Conservation (phyloP, 2,888 invertebrate genomes). For the Zaprionus bogoriensis region DNA sequence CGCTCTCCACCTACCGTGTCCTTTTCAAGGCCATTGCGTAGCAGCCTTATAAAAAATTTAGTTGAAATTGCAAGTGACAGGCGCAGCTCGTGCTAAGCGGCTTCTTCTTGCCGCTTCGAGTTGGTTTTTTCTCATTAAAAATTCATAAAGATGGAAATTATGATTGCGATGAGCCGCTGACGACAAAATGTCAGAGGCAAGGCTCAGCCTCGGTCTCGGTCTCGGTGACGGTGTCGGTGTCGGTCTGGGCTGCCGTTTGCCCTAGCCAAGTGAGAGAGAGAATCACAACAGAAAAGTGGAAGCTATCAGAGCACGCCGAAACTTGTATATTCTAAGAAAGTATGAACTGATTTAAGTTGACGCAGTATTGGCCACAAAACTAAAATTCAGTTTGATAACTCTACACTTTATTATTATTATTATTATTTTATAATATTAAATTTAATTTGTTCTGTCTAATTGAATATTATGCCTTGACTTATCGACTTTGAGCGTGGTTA, state of each 20-base stretch:
- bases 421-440: too few relatives aligned
- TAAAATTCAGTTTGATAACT: too few relatives aligned
- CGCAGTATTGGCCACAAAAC: too few relatives aligned
- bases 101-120: constrained; percentile 27
- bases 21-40: constrained; percentile 57
- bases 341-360: neutral
- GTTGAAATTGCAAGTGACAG: constrained; percentile 69
- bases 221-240: too few relatives aligned
- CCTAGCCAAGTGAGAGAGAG: constrained; percentile 1
- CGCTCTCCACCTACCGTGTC: too few relatives aligned
- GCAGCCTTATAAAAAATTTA: constrained; percentile 67
- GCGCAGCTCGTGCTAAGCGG: constrained; percentile 41
- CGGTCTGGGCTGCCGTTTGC: constrained; percentile 2
- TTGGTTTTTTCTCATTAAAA: constrained; percentile 73
- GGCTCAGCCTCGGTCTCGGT: constrained; percentile 1
- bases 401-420: too few relatives aligned
- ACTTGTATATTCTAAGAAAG: constrained; percentile 12
- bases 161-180: constrained; percentile 73
- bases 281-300: neutral
- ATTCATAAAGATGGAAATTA: constrained; percentile 78
- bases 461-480: too few relatives aligned
- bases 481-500: too few relatives aligned
- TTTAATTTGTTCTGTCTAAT: too few relatives aligned
- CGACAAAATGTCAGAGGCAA: constrained; percentile 72
- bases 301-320: neutral